Evolutionary conservation across 2,888 invertebrate species (phyloP).

Genomic region (Palloptera scutellata): DNA sequence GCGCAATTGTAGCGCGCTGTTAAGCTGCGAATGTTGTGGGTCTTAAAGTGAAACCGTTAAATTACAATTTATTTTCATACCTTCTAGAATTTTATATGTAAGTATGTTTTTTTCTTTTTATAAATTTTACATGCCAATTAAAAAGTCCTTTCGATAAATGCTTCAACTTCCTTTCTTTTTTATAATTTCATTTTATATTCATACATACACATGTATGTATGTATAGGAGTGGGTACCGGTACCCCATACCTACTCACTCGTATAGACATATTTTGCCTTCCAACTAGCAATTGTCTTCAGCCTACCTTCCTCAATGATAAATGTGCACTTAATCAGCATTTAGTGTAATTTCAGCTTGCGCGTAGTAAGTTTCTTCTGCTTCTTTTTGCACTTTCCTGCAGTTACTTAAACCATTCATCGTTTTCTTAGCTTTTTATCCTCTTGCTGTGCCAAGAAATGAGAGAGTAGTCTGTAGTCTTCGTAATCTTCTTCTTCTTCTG

Average conservation of each 20-base stretch:
- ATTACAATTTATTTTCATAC: too few species aligned
- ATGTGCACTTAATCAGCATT: conserved; percentile 65
- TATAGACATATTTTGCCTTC: conserved; percentile 16
- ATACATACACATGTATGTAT: too few species aligned
- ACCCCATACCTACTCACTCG: too few species aligned
- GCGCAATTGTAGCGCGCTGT: too few species aligned
- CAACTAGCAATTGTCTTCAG: conserved; percentile 30
- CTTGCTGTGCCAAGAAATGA: too few species aligned
- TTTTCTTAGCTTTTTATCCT: conserved; percentile 18
- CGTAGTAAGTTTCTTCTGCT: conserved; percentile 35
- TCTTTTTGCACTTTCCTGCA: conserved; percentile 33
- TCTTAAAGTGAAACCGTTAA: too few species aligned
- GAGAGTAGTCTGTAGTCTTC: not conserved
- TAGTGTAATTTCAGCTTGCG: conserved; percentile 63
- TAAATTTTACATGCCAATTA: conserved; percentile 40
- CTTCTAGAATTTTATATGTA: too few species aligned
- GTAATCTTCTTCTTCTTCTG: conserved; percentile 22
- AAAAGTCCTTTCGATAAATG: conserved; percentile 32
- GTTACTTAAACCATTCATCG: conserved; percentile 26
- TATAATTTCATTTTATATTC: too few species aligned
- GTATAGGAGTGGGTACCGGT: too few species aligned
- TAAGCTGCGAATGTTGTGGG: too few species aligned
- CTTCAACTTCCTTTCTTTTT: too few species aligned
- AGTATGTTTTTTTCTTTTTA: too few species aligned
- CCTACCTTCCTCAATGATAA: conserved; percentile 52